Evolutionary conservation across 2,797 vertebrate species (phyloP).

Genomic region (Trichosurus vulpecula): DNA sequence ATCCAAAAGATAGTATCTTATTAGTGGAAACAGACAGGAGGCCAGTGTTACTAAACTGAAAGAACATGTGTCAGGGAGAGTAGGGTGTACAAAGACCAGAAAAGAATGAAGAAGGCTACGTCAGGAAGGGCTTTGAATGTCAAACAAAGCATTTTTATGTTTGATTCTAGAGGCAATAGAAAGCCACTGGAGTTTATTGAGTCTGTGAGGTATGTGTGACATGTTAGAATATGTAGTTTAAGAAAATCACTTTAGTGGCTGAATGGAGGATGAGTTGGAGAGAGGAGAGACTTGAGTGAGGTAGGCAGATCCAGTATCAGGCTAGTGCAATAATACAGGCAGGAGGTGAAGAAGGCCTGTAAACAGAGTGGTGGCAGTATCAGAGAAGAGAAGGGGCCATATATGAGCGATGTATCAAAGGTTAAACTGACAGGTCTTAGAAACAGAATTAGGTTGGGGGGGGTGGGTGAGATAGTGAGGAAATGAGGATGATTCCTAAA

Average conservation of each 20-base stretch:
- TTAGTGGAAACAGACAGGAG: neutral
- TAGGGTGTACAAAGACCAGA: neutral
- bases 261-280: neutral
- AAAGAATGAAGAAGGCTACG: neutral
- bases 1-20: neutral
- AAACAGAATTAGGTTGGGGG: neutral
- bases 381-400: neutral
- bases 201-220: neutral
- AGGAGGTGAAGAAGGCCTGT: neutral
- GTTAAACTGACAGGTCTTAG: neutral
- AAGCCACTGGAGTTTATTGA: neutral
- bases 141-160: neutral
- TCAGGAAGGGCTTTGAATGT: neutral
- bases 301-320: neutral
- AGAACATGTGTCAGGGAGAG: neutral
- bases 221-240: neutral
- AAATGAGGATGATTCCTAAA: neutral
- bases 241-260: neutral
- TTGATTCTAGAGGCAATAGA: neutral
- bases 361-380: neutral
- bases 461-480: neutral
- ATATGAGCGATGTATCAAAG: neutral
- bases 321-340: neutral
- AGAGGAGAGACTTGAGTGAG: neutral
- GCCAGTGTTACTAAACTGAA: neutral